Conservation (phyloP, 2,113 vertebrate species). For the Engystomops pustulosus region DNA sequence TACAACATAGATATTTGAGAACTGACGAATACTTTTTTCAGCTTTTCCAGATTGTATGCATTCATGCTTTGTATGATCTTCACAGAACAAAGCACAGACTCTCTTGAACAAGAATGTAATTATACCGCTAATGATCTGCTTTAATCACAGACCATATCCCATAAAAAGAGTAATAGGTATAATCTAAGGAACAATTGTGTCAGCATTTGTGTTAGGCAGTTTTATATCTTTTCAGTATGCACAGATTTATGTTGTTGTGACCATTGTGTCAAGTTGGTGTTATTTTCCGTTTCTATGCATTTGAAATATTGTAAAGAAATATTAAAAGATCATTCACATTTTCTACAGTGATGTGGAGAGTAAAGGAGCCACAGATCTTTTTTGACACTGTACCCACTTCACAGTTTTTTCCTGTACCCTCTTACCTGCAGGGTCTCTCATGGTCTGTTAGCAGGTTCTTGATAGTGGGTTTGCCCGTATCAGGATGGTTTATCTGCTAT, state of each 20-base stretch:
- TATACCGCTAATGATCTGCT: constrained; percentile 49
- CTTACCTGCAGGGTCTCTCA: too few relatives aligned
- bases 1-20: neutral
- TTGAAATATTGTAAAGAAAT: neutral
- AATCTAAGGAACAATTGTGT: constrained; percentile 33
- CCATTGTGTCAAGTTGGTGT: neutral
- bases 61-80: constrained; percentile 40
- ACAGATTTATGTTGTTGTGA: constrained; percentile 6
- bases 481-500: too few relatives aligned
- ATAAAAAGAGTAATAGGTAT: constrained; percentile 37
- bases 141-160: constrained; percentile 45
- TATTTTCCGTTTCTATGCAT: neutral
- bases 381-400: too few relatives aligned
- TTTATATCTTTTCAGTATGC: neutral
- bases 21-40: neutral
- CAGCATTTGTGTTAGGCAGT: constrained; percentile 22
- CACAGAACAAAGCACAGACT: constrained; percentile 49
- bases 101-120: constrained; percentile 31
- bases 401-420: too few relatives aligned
- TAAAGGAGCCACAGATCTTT: too few relatives aligned
- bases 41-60: constrained; percentile 26
- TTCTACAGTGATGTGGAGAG: neutral
- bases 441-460: too few relatives aligned
- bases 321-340: neutral
- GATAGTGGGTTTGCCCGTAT: too few relatives aligned